Evolutionary conservation across 2,113 vertebrate genomes (phyloP).

Genomic region (Rhipidura dahli): DNA sequence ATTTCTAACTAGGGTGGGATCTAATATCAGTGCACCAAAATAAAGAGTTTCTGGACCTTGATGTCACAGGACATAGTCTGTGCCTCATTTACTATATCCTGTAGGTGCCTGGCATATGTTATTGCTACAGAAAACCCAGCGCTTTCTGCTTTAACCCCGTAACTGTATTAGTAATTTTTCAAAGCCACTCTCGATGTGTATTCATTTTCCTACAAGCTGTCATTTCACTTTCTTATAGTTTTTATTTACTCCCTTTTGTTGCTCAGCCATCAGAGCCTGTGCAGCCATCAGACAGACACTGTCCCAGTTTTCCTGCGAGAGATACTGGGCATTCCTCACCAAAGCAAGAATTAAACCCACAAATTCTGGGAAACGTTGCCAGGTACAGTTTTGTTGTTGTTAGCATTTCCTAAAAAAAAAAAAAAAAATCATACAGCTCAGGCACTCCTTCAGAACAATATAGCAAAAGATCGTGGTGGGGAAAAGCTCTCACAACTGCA

Average conservation of each 20-base stretch:
- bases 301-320: conserved; percentile 41
- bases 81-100: conserved; percentile 50
- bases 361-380: conserved; percentile 10
- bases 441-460: conserved; percentile 49
- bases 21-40: conserved; percentile 72
- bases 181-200: conserved; percentile 7
- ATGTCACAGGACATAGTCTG: conserved; percentile 69
- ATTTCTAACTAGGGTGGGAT: conserved; percentile 74
- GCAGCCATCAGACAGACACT: conserved; percentile 1
- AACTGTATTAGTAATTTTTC: conserved; percentile 61
- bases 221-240: conserved; percentile 41
- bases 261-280: neutral
- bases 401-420: neutral
- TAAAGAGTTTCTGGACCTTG: conserved; percentile 72
- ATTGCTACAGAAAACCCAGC: conserved; percentile 59
- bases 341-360: neutral
- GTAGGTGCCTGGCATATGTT: conserved; percentile 56
- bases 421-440: conserved; percentile 39
- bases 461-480: conserved; percentile 49
- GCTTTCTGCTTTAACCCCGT: conserved; percentile 51
- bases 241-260: neutral
- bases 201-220: conserved; percentile 40
- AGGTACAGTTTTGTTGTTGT: conserved; percentile 27
- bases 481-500: conserved; percentile 60
- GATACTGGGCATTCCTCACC: conserved; percentile 26